These are phyloP conservation scores for Rhagium mordax DNA, from an alignment of 2,888 invertebrate species.

Conservation along the genomic window DNA sequence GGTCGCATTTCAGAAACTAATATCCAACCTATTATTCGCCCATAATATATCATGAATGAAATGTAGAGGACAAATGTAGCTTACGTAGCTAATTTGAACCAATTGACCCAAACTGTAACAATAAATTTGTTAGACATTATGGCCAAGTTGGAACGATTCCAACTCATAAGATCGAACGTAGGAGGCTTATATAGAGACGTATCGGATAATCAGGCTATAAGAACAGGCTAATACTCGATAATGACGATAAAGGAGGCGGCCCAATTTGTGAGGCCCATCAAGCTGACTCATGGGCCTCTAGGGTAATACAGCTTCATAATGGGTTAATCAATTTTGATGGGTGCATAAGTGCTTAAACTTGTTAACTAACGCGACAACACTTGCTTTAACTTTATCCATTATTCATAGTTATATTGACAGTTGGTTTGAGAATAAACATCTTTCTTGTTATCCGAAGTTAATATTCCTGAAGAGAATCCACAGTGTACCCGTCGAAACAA, in stretches of 20 bases:
- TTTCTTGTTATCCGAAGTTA: not conserved
- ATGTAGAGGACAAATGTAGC: not conserved
- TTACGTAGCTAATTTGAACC: slow-evolving; percentile 25
- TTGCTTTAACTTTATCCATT: slow-evolving; percentile 53
- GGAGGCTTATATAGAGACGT: slow-evolving; percentile 21
- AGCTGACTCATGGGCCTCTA: slow-evolving; percentile 45
- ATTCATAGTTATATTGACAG: slow-evolving; percentile 50
- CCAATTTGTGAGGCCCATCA: slow-evolving; percentile 28
- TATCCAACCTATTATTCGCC: not conserved
- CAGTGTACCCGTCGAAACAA: not conserved
- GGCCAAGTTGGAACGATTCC: slow-evolving; percentile 25
- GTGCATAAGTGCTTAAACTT: slow-evolving; percentile 45
- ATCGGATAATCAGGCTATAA: slow-evolving; percentile 33
- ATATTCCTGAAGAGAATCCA: not conserved
- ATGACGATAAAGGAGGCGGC: slow-evolving; percentile 32
- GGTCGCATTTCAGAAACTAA: not conserved
- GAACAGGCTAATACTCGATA: slow-evolving; percentile 36
- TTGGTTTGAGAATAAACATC: not conserved
- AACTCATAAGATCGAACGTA: slow-evolving; percentile 26
- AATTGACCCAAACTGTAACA: slow-evolving; percentile 26
- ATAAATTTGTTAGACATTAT: slow-evolving; percentile 28
- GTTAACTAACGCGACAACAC: slow-evolving; percentile 45
- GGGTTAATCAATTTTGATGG: slow-evolving; percentile 51
- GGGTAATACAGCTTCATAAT: slow-evolving; percentile 44
- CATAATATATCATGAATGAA: not conserved